phyloP scores from a whole-genome alignment of 64 coral and sea anemone genomes.

The Catalaphyllia jardinei region DNA sequence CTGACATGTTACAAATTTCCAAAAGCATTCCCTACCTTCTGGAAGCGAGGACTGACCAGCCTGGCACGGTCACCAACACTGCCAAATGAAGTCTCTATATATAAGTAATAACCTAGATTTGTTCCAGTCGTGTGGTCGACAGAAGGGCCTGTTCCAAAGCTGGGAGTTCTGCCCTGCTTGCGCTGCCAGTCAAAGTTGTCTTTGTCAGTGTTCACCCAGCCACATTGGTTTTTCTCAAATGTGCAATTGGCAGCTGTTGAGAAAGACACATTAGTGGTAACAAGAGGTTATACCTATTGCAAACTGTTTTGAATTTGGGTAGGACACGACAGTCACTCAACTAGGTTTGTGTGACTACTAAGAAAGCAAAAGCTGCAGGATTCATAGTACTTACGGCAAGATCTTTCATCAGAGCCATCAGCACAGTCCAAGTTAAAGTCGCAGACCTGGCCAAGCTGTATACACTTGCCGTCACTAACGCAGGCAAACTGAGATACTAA shows the following conservation, averaged over 20 bases:
- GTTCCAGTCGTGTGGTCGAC: constrained; percentile 83
- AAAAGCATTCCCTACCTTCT: constrained; percentile 21
- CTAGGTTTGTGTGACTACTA: too few species aligned
- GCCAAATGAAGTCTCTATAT: constrained; percentile 79
- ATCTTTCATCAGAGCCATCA: constrained; percentile 68
- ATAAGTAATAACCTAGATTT: constrained; percentile 79
- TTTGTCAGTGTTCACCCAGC: constrained; percentile 66
- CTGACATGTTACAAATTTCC: neutral
- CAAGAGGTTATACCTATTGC: neutral
- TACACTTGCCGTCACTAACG: constrained; percentile 52
- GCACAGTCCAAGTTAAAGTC: constrained; percentile 71
- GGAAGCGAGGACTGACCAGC: constrained; percentile 40
- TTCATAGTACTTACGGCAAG: constrained; percentile 45
- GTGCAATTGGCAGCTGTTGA: constrained; percentile 59
- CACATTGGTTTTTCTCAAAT: constrained; percentile 74
- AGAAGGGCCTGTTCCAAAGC: constrained; percentile 75
- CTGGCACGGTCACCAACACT: constrained; percentile 62
- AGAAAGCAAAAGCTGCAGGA: too few species aligned
- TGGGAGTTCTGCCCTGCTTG: constrained; percentile 57
- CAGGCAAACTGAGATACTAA: constrained; percentile 33
- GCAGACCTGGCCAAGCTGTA: constrained; percentile 35
- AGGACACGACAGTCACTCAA: too few species aligned
- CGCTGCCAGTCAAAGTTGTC: constrained; percentile 85
- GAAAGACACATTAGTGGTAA: neutral
- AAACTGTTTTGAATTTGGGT: too few species aligned